Evolutionary conservation across 1,140 invertebrate species (phyloP).

Genomic region (Saxidomus purpurata): DNA sequence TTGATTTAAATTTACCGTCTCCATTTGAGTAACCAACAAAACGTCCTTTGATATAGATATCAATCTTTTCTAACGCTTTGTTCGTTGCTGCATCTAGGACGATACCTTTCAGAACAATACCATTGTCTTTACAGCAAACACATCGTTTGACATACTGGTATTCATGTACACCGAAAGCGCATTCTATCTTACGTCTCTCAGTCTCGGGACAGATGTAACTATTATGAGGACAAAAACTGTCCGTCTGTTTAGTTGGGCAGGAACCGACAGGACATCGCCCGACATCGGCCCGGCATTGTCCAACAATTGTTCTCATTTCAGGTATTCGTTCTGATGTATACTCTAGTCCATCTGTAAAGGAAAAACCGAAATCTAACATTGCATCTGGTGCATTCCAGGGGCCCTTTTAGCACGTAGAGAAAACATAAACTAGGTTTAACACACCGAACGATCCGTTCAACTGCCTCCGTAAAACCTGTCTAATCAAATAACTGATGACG

Average conservation of each 20-base stretch:
- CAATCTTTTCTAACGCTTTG: background rate
- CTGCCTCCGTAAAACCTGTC: no score
- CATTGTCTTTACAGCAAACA: conserved; percentile 36
- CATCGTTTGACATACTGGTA: conserved; percentile 22
- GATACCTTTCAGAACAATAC: background rate
- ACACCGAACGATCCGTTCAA: no score
- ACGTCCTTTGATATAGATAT: background rate
- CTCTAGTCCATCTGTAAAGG: no score
- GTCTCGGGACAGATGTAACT: conserved; percentile 22
- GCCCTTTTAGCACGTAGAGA: no score
- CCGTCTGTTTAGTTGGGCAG: background rate
- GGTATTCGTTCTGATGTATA: conserved; percentile 20
- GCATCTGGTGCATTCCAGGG: no score
- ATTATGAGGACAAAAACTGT: conserved; percentile 17
- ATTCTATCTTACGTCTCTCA: background rate
- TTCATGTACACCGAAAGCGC: background rate
- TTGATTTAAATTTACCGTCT: conserved; percentile 16
- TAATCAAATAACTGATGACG: no score
- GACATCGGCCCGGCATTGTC: conserved; percentile 21
- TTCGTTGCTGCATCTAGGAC: background rate
- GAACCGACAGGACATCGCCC: conserved; percentile 43
- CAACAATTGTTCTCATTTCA: conserved; percentile 27
- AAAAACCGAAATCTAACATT: no score
- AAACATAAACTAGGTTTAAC: no score
- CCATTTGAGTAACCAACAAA: background rate